A percentile compares a stretch with the other conserved stretches of the same genome.
These are phyloP conservation scores for Branchipolynoe longqiensis DNA, from an alignment of 2,888 invertebrate genomes.

Conservation along the genomic window DNA sequence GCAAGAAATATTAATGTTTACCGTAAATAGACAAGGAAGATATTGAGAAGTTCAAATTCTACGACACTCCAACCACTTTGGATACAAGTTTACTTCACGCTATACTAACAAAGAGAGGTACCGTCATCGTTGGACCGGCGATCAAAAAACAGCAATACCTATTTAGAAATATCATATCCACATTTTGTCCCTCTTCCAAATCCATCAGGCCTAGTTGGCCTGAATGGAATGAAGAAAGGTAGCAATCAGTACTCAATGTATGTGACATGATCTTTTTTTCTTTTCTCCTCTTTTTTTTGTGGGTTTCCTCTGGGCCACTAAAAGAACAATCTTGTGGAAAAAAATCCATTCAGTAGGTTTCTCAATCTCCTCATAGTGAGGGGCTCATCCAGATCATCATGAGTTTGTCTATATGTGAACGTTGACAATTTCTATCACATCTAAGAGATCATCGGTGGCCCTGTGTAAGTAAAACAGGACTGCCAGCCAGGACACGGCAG, in stretches of 20 bases:
- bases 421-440: slow-evolving; percentile 58
- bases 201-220: slow-evolving; percentile 16
- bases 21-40: slow-evolving; percentile 51
- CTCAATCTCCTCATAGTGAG: slow-evolving; percentile 54
- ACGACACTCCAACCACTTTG: slow-evolving; percentile 56
- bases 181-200: slow-evolving; percentile 17
- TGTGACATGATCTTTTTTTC: slow-evolving; percentile 36
- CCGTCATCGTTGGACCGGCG: background rate
- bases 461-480: slow-evolving; percentile 23
- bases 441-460: slow-evolving; percentile 40
- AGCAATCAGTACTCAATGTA: slow-evolving; percentile 18
- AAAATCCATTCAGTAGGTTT: slow-evolving; percentile 58
- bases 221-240: slow-evolving; percentile 13
- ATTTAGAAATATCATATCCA: slow-evolving; percentile 6
- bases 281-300: background rate
- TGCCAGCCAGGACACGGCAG: background rate
- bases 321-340: slow-evolving; percentile 57
- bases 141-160: slow-evolving; percentile 55
- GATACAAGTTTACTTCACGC: slow-evolving; percentile 47
- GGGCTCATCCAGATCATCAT: slow-evolving; percentile 52
- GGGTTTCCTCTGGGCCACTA: slow-evolving; percentile 47
- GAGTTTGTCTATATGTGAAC: slow-evolving; percentile 42
- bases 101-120: slow-evolving; percentile 44
- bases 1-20: slow-evolving; percentile 55
- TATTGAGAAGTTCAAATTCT: slow-evolving; percentile 57